Evolutionary conservation across 2,888 invertebrate genomes (phyloP), one percentile per base, ranked within the genome.

Genomic region (Cephus pygmeus): DNA sequence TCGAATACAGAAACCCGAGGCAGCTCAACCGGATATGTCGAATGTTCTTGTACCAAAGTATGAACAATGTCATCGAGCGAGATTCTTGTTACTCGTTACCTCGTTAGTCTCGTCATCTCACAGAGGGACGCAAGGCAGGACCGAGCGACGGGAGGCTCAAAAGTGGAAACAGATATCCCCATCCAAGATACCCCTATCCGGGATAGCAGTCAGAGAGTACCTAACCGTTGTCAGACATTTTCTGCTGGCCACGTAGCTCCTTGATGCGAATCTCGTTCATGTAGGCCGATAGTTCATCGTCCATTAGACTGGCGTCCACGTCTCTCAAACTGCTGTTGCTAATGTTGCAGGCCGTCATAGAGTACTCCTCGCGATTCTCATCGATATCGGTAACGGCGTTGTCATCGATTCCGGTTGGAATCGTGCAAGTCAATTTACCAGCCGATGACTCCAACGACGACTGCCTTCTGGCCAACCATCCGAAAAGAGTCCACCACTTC

Each of bases 241-340:
- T 69, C 30, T 69, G 69, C 33, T 33, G 30, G 12, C 30, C 11
- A 6, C 69, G 69, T 12, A 69, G 30, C 69, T 69, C 69, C 69
- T 69, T 69, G 1, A 30, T 69, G 69, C 33, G 69, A 69, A 69
- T 33, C 69, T 69, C 69, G 69, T 69, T 33, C 12, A 33, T 69
- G 12, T 69, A 69, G 30, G 69, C 69, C 30, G 69, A 69, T 0
- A 69, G 69, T n/a, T 69, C 69, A 1, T 69, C 69, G 69, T 69
- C 69, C 33, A 69, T 69, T 1, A 11, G 11, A 33, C 33, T 69
- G 69, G 11, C 33, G 12, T 69, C 69, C 4, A 69, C 69, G 69
- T 69, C 69, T 80, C 89, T 91, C 73, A 92, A 84, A 80, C 92
- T 92, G 82, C 90, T 91, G 87, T 92, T 92, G 81, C 91, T 92